Evolutionary conservation across 1,140 invertebrate species (phyloP), one percentile per base, ranked within the genome.

Genomic region (Hycleus cichorii): DNA sequence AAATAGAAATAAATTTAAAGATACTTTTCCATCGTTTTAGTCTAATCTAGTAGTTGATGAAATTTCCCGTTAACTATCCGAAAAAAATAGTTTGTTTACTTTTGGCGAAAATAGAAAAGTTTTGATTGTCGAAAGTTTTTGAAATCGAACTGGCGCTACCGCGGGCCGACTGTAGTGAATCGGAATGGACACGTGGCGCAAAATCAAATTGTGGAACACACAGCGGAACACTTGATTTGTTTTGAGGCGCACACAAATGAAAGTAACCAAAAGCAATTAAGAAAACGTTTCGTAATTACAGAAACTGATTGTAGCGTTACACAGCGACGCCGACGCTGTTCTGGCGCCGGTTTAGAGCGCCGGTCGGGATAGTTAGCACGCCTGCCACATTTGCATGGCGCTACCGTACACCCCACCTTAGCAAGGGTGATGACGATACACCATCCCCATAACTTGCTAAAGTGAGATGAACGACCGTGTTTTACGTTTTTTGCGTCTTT

Each of bases 311-410:
- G 69, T 68, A 66, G 68, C 69, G 69, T 65, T 67, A 60, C 51
- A 60, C 57, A 63, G 61, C 66, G 67, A 67, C 69, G 69, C 69
- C 69, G 69, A 69, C 69, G 68, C 68, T 67, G 62, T 70, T 68
- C 69, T 71, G 69, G 64, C 66, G 69, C 66, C 68, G 64, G 51
- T 56, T 62, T 58, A 60, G 52, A 70, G 65, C 68, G 68, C 65
- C 68, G 69, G 64, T 68, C 62, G 59, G 62, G 64, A 59, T 70
- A 70, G 70, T 72, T 72, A 72, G 67, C 70, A 72, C 70, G 68
- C 68, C 69, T 66, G 68, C 66, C 70, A 64, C 65, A 72, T 72
- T 72, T 72, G 70, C 70, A 72, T 72, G 70, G 70, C 70, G 68
- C 68, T 64, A 60, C 63, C 59, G 64, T 62, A 59, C 64, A 66